phyloP scores from a whole-genome alignment of 2,113 vertebrate species.

The Myodes glareolus region DNA sequence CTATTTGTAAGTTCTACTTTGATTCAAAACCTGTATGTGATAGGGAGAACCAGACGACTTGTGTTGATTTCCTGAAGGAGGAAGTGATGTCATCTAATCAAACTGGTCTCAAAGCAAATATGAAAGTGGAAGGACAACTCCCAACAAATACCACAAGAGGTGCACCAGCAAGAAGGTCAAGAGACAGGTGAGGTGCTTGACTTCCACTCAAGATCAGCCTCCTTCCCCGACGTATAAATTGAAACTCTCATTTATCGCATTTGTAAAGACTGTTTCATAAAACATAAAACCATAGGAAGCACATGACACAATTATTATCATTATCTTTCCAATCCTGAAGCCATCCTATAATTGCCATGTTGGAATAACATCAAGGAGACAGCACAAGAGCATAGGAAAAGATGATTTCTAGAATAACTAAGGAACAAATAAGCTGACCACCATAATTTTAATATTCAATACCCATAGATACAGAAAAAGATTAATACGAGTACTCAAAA shows the following conservation, averaged over 20 bases:
- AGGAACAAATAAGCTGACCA: background rate
- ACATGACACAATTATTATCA: background rate
- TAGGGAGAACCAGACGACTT: background rate
- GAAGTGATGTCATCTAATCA: background rate
- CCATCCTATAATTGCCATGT: background rate
- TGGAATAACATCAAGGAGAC: background rate
- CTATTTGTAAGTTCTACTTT: background rate
- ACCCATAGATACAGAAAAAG: background rate
- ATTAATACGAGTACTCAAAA: background rate
- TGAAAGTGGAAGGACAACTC: background rate
- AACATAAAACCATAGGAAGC: background rate
- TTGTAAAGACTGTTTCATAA: background rate
- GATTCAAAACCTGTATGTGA: background rate
- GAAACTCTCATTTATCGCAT: background rate
- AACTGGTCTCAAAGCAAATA: background rate
- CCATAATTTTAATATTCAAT: background rate
- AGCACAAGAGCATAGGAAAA: background rate
- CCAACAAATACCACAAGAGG: background rate
- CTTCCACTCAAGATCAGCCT: background rate
- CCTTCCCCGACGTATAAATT: background rate
- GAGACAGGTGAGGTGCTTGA: background rate
- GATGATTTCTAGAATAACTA: background rate
- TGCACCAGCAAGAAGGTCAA: background rate
- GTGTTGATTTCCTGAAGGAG: background rate
- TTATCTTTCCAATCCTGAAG: background rate